Percentiles rank a stretch among this genome's conserved stretches.
Conservation (phyloP, 1,140 invertebrate genomes). For the Euura lappo region DNA sequence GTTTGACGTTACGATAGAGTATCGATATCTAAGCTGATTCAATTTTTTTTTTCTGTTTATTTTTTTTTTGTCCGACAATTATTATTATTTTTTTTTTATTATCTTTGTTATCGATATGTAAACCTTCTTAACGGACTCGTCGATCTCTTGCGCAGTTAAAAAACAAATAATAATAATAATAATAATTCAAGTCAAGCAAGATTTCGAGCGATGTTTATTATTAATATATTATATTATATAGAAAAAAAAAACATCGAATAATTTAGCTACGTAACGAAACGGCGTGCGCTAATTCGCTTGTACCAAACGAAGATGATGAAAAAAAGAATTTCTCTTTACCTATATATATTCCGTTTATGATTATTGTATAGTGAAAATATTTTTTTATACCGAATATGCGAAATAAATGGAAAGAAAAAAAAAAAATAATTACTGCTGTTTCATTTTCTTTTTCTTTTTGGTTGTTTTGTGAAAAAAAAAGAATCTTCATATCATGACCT, state of each 20-base stretch:
- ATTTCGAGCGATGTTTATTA: constrained; percentile 5
- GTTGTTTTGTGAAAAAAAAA: constrained; percentile 8
- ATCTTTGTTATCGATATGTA: no score
- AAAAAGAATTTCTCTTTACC: constrained; percentile 11
- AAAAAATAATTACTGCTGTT: constrained; percentile 35
- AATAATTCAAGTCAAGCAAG: background rate
- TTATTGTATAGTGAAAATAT: constrained; percentile 42
- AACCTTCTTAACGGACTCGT: no score
- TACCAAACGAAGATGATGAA: constrained; percentile 18
- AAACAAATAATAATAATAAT: no score
- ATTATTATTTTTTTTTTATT: no score
- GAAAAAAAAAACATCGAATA: no score
- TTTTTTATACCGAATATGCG: constrained; percentile 42
- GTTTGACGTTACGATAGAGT: background rate
- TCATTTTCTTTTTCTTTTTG: background rate
- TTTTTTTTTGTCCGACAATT: no score
- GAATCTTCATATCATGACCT: background rate
- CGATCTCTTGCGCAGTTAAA: no score
- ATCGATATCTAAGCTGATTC: background rate
- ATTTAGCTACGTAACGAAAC: background rate
- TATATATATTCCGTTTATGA: constrained; percentile 33
- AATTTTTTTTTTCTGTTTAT: no score
- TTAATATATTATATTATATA: background rate
- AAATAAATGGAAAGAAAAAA: background rate
- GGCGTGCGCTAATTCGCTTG: constrained; percentile 25